Percentiles rank a stretch among this genome's conserved stretches.
These are phyloP conservation scores for Drosophila parabipectinata DNA, from an alignment of 1,140 invertebrate genomes.

Conservation along the genomic window DNA sequence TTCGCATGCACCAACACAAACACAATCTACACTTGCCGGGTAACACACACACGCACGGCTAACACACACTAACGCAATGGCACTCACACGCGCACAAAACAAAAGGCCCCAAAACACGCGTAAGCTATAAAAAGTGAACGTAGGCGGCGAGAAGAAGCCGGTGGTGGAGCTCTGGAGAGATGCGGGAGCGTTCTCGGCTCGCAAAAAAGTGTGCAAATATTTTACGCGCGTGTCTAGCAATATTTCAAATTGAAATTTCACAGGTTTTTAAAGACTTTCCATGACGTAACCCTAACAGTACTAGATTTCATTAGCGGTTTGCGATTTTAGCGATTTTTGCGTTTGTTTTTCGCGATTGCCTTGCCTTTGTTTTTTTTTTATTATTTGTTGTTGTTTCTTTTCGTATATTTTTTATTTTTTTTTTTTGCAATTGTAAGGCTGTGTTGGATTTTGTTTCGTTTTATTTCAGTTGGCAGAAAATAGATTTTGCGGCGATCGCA, in stretches of 20 bases:
- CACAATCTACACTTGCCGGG: conserved; percentile 49
- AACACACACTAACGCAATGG: neutral
- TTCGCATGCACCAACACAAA: conserved; percentile 61
- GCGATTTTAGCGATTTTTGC: conserved; percentile 4
- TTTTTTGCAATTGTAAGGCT: neutral
- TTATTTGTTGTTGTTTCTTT: neutral
- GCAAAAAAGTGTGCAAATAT: conserved; percentile 36
- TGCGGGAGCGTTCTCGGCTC: neutral
- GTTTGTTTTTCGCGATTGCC: conserved; percentile 9
- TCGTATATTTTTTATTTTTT: too few species aligned
- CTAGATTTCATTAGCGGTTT: conserved; percentile 44
- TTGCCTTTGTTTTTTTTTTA: conserved; percentile 17
- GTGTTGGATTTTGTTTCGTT: conserved; percentile 12
- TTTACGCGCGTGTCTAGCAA: conserved; percentile 29
- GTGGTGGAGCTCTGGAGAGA: conserved; percentile 1
- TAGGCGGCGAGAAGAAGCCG: conserved; percentile 12
- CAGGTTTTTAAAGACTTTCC: conserved; percentile 37
- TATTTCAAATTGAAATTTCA: conserved; percentile 31
- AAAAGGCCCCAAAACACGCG: conserved; percentile 38
- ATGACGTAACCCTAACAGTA: conserved; percentile 63
- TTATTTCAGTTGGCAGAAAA: conserved; percentile 33
- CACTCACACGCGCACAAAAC: conserved; percentile 39
- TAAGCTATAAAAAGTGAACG: conserved; percentile 27
- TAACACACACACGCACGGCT: conserved; percentile 30
- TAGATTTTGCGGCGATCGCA: conserved; percentile 27